Evolutionary conservation across 2,113 vertebrate genomes (phyloP).

Genomic region (Pteronura brasiliensis): DNA sequence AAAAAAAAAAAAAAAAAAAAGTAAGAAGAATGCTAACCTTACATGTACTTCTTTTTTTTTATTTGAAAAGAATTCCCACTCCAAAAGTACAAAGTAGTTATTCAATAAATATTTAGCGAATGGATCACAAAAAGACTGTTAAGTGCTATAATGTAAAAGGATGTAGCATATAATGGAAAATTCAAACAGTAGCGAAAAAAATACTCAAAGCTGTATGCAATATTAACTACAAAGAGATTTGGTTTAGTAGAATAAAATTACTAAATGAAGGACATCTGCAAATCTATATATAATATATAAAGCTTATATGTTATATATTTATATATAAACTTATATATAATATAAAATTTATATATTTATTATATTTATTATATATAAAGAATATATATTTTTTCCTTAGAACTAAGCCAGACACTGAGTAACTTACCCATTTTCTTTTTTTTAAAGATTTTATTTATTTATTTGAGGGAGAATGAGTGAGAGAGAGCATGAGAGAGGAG

Average conservation of each 20-base stretch:
- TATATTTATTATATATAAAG: not conserved
- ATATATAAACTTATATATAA: not conserved
- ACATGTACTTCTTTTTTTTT: not conserved
- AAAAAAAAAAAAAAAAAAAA: too few species aligned
- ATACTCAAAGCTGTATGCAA: not conserved
- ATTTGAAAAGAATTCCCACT: not conserved
- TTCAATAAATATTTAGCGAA: not conserved
- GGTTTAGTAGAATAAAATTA: not conserved
- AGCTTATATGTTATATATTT: not conserved
- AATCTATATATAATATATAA: not conserved
- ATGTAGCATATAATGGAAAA: not conserved
- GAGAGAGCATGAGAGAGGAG: too few species aligned
- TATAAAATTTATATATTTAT: not conserved
- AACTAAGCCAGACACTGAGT: not conserved
- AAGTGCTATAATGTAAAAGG: not conserved
- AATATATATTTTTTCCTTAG: not conserved
- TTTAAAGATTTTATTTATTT: too few species aligned
- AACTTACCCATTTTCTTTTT: not conserved
- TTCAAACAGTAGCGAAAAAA: not conserved
- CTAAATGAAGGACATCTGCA: not conserved
- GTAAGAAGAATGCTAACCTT: not conserved
- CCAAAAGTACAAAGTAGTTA: not conserved
- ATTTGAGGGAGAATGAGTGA: too few species aligned
- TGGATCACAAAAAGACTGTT: not conserved
- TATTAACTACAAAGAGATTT: not conserved